A percentile compares a stretch with the other conserved stretches of the same genome.
These are phyloP conservation scores for Nemotelus nigrinus DNA, from an alignment of 2,888 invertebrate species.

Conservation along the genomic window DNA sequence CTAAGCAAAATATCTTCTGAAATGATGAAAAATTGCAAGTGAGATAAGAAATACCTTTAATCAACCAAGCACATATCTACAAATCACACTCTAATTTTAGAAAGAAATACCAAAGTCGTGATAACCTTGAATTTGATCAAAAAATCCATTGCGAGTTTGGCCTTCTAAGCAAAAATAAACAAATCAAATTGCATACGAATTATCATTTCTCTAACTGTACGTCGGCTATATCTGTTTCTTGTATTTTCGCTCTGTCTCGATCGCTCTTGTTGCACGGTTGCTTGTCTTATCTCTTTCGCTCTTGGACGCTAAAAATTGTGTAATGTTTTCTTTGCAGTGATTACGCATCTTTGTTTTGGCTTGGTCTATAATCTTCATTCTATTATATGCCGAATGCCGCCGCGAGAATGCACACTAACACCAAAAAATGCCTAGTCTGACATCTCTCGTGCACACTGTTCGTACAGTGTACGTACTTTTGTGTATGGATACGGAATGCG, in stretches of 20 bases:
- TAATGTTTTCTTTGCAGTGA: slow-evolving; percentile 26
- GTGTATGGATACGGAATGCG: not conserved
- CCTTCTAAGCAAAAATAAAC: not conserved
- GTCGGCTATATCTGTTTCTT: slow-evolving; percentile 17
- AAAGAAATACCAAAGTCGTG: not conserved
- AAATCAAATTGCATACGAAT: slow-evolving; percentile 17
- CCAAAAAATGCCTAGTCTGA: slow-evolving; percentile 30
- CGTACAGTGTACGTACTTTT: slow-evolving; percentile 3
- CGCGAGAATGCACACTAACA: slow-evolving; percentile 7
- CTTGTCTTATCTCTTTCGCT: slow-evolving; percentile 26
- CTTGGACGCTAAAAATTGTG: slow-evolving; percentile 1
- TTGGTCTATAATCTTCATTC: slow-evolving; percentile 31
- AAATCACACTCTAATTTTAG: too few relatives aligned
- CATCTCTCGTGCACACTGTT: slow-evolving; percentile 10
- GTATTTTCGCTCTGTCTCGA: slow-evolving; percentile 34
- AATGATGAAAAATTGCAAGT: too few relatives aligned
- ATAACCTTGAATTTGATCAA: not conserved
- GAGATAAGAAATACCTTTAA: too few relatives aligned
- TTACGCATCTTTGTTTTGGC: slow-evolving; percentile 42
- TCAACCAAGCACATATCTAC: too few relatives aligned
- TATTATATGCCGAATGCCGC: slow-evolving; percentile 20
- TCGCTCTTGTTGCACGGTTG: slow-evolving; percentile 25
- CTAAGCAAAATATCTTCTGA: too few relatives aligned
- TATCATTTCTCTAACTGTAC: slow-evolving; percentile 4
- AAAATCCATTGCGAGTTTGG: not conserved